Evolutionary conservation across 2,113 vertebrate species (phyloP), one percentile per base, ranked within the genome.

Genomic region (Stigmatopora argus): DNA sequence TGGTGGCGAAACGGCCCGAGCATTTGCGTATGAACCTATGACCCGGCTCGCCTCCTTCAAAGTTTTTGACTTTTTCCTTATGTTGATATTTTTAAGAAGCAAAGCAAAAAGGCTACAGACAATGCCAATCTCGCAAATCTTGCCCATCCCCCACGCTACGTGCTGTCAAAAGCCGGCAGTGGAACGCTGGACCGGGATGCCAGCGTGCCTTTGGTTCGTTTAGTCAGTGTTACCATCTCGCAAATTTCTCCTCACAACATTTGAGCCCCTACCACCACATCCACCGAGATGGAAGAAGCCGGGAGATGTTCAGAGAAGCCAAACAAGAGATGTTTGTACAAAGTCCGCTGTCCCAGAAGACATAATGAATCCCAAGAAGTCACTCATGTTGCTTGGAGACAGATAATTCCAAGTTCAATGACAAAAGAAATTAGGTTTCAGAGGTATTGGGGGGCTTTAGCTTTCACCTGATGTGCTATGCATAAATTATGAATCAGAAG

Each of bases 21-120:
- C 96, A 99, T 92, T 88, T 99, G 88, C 96, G 96, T 81, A 98
- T 99, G 96, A 99, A 99, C 90, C 94, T 99, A 98, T 99, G 97
- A 99, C 95, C 67, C 74, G 35, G 67, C 4, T 38, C 55, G 9
- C 63, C 48, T 41, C 62, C 66, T 69, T 74, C 80, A 78, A 70
- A 77, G 67, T 81, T 78, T 72, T 56, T 70, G 76, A 82, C 78
- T 78, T 65, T 74, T 70, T 56, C 69, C 62, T 62, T 61, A 44
- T 49, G 44, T 85, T 80, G 58, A 70, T 78, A 72, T 78, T 82
- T 83, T 85, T 73, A 78, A 74, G 56, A 78, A 79, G 72, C 71
- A 70, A 81, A 70, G 72, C 71, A 79, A 83, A 84, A 84, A 73
- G 38, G 71, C 70, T 72, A 76, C 69, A 86, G 86, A 88, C 83